A percentile compares a stretch with the other conserved stretches of the same genome.
These are phyloP conservation scores for Setophaga petechia DNA, from an alignment of 2,113 vertebrate genomes.

Conservation along the genomic window DNA sequence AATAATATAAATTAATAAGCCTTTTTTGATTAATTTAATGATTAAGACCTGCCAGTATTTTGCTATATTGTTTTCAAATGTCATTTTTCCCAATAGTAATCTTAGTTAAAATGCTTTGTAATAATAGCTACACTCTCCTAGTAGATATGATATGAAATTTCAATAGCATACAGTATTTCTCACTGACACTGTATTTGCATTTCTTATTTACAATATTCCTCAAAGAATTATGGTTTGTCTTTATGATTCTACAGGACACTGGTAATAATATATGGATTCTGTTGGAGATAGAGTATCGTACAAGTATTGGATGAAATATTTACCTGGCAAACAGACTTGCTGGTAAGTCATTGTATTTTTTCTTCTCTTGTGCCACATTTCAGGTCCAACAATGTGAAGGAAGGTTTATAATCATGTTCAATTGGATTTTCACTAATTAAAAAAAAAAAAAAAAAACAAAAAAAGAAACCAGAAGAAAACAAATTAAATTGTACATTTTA, in stretches of 20 bases:
- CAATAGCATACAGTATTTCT: not conserved
- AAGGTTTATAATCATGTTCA: not conserved
- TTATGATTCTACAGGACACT: not conserved
- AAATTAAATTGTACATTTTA: not conserved
- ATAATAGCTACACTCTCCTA: not conserved
- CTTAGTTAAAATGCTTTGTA: not conserved
- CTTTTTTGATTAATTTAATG: not conserved
- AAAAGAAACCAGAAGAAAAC: not conserved
- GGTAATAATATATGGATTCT: not conserved
- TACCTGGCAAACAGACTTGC: not conserved
- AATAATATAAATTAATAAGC: not conserved
- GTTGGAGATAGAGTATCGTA: not conserved
- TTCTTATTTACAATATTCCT: not conserved
- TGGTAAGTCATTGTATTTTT: slow-evolving; percentile 3
- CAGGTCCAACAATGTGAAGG: not conserved
- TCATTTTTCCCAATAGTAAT: not conserved
- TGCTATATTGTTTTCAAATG: not conserved
- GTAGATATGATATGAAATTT: not conserved
- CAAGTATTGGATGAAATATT: not conserved
- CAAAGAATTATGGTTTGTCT: not conserved
- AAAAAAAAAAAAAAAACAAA: not conserved
- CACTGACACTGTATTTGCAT: not conserved
- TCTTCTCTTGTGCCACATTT: not conserved
- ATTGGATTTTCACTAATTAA: not conserved
- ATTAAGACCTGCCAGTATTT: not conserved